phyloP scores from a whole-genome alignment of 2,113 vertebrate species.

The Columba janthina region DNA sequence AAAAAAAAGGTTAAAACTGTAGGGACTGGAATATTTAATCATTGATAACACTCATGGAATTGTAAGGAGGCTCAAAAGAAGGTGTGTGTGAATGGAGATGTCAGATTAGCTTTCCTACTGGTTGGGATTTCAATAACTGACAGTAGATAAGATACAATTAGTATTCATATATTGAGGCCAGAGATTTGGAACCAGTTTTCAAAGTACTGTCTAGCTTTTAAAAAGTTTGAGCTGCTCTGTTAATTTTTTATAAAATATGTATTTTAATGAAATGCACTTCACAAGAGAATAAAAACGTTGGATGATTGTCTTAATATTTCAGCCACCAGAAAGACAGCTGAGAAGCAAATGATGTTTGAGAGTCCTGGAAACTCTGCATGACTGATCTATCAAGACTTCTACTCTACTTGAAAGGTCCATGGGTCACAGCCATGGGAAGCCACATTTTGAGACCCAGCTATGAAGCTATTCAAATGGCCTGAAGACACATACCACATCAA shows the following conservation, averaged over 20 bases:
- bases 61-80: slow-evolving; percentile 66
- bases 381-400: slow-evolving; percentile 50
- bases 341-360: neutral
- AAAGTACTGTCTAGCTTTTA: slow-evolving; percentile 54
- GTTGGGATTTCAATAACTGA: slow-evolving; percentile 61
- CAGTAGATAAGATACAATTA: slow-evolving; percentile 65
- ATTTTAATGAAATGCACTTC: slow-evolving; percentile 26
- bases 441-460: slow-evolving; percentile 54
- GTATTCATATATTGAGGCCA: slow-evolving; percentile 62
- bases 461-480: slow-evolving; percentile 54
- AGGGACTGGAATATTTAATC: slow-evolving; percentile 63
- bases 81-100: slow-evolving; percentile 64
- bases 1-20: slow-evolving; percentile 58
- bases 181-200: slow-evolving; percentile 52
- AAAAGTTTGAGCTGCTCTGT: slow-evolving; percentile 42
- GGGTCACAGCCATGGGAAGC: slow-evolving; percentile 65
- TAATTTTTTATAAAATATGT: neutral
- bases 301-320: slow-evolving; percentile 52
- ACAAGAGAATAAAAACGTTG: neutral
- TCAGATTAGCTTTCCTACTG: slow-evolving; percentile 69
- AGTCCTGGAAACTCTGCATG: slow-evolving; percentile 27
- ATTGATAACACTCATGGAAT: slow-evolving; percentile 62
- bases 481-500: slow-evolving; percentile 68
- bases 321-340: slow-evolving; percentile 28
- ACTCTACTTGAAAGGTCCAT: slow-evolving; percentile 53